Evolutionary conservation across 1,140 invertebrate genomes (phyloP).

Genomic region (Diachasma alloeum): DNA sequence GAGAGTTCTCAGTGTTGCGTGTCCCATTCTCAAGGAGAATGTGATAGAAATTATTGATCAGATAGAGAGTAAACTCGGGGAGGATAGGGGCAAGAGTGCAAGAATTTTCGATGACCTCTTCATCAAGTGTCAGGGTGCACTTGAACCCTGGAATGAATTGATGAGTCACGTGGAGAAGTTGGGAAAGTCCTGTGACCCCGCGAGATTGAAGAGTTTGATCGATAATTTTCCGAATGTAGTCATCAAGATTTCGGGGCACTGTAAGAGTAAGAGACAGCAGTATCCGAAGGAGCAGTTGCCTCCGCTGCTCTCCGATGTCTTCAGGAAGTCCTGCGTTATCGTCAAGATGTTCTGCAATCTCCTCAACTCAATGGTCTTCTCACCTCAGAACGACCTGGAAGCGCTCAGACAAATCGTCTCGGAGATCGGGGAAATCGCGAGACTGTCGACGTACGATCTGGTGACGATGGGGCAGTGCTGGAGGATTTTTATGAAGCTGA

Average conservation of each 20-base stretch:
- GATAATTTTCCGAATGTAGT: conserved; percentile 2
- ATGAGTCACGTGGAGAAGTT: background rate
- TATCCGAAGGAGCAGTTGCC: background rate
- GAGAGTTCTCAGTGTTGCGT: background rate
- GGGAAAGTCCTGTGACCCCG: background rate
- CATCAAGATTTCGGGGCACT: conserved; percentile 8
- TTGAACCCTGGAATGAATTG: conserved; percentile 8
- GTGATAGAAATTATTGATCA: background rate
- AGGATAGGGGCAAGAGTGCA: background rate
- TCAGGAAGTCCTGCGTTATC: background rate
- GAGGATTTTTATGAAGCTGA: conserved; percentile 4
- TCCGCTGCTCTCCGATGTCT: background rate
- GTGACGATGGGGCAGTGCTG: conserved; percentile 1
- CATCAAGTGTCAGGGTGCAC: background rate
- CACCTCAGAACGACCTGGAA: background rate
- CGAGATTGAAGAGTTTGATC: background rate
- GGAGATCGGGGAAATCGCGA: conserved; percentile 1
- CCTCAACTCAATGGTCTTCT: background rate
- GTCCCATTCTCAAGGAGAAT: conserved; percentile 2
- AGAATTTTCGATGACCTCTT: conserved; percentile 1
- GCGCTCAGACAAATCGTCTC: background rate
- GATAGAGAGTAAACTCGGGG: background rate
- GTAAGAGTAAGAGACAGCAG: background rate
- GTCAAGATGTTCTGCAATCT: background rate
- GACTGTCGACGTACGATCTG: background rate